A percentile compares a stretch with the other conserved stretches of the same genome.
Evolutionary conservation across 2,888 invertebrate genomes (phyloP).

Genomic region (Pegoplata infirma): DNA sequence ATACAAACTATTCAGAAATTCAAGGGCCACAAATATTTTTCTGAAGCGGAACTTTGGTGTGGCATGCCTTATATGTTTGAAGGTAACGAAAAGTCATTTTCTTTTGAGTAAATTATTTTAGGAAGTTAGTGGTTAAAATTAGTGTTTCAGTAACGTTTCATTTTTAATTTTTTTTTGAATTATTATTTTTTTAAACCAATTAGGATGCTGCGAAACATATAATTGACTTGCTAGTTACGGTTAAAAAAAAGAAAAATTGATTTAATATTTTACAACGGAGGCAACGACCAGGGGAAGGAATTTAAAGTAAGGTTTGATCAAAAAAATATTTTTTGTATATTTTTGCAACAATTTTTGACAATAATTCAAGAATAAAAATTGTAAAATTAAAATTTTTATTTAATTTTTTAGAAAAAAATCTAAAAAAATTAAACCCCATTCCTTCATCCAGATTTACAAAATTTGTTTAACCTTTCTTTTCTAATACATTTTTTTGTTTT

Average conservation of each 20-base stretch:
- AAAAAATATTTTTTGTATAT: too few species aligned
- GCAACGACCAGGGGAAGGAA: too few species aligned
- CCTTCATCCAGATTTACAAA: not conserved
- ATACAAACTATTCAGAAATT: too few species aligned
- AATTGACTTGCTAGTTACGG: slow-evolving; percentile 10
- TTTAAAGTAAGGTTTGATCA: too few species aligned
- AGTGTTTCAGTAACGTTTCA: not conserved
- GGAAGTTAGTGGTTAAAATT: slow-evolving; percentile 22
- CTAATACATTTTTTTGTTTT: not conserved
- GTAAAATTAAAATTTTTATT: not conserved
- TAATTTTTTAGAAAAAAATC: not conserved
- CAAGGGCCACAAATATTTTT: too few species aligned
- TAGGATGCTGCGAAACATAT: slow-evolving; percentile 25
- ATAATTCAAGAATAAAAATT: too few species aligned
- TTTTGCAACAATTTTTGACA: not conserved
- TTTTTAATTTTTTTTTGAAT: not conserved
- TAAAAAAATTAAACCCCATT: too few species aligned
- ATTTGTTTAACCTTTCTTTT: not conserved
- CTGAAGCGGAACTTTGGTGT: too few species aligned
- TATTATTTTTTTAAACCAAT: slow-evolving; percentile 41
- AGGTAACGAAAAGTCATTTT: not conserved
- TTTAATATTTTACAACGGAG: not conserved
- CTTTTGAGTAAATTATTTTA: not conserved
- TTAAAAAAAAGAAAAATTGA: not conserved
- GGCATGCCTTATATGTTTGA: not conserved